Evolutionary conservation across 2,113 vertebrate species (phyloP), one percentile per base, ranked within the genome.

Genomic region (western clawed frog (Xenopus tropicalis)): DNA sequence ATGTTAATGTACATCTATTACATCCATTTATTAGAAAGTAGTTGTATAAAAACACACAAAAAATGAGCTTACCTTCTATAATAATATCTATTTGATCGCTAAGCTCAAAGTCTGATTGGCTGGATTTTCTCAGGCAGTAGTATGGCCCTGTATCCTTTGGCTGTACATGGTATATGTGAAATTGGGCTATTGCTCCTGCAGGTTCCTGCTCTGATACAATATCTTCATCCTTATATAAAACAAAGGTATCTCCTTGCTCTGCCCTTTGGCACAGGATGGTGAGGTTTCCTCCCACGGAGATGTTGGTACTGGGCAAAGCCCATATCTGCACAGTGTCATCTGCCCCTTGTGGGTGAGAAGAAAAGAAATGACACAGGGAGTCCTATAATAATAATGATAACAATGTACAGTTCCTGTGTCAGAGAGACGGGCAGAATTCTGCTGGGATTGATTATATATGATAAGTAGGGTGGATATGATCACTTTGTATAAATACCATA

Each of bases 41-140:
- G 29, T 37, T 37, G 29, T 8, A 37, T 37, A 37, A 37, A 37
- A 37, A 37, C 29, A 37, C 29, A 37, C 10, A 37, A 3, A 37
- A 37, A 5, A 37, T 37, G 6, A 48, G 21, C 14, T 66, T 66
- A 66, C 43, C 63, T 66, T 48, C 13, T 3, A 66, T 21, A 21
- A 12, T 17, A 13, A 66, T 46, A 14, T 14, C 20, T 22, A 48
- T 6, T 20, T 66, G 42, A 44, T 14, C 14, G 20, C 37, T 46
- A 3, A 66, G 9, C 42, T n/a, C 22, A 13, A 37, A 22, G 29
- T 37, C 29, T 37, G 29, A 37, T 37, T 29, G 25, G 14, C 20
- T 21, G 21, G 29, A 20, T 20, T 65, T 25, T 42, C n/a, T 46
- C 62, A 65, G 42, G 19, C 62, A 65, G 62, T 43, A 65, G 43